Conservation (phyloP, 2,888 invertebrate genomes). For the Oxystoma pomonae region DNA sequence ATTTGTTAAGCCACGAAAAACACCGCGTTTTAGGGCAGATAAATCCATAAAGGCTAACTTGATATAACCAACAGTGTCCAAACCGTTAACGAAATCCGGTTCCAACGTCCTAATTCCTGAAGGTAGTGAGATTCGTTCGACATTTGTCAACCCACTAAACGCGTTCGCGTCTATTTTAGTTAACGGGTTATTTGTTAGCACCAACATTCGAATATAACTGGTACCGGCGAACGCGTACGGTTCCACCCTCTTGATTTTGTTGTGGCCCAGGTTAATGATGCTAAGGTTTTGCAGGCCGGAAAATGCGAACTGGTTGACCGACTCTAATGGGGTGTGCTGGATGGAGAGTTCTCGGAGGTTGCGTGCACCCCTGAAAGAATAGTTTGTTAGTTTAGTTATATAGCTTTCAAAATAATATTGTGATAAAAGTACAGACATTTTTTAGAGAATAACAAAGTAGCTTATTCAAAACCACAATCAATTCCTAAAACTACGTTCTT, state of each 20-base stretch:
- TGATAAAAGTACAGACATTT: no score
- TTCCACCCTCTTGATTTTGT: constrained; percentile 53
- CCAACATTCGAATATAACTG: constrained; percentile 74
- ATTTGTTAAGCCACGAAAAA: constrained; percentile 73
- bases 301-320: constrained; percentile 79
- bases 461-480: no score
- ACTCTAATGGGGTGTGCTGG: constrained; percentile 78
- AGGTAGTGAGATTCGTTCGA: constrained; percentile 79
- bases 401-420: no score
- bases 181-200: constrained; percentile 80
- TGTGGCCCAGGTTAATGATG: constrained; percentile 59
- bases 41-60: constrained; percentile 84
- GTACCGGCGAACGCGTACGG: constrained; percentile 85
- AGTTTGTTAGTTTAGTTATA: constrained; percentile 40
- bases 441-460: no score
- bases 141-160: constrained; percentile 78
- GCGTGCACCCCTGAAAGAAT: constrained; percentile 79
- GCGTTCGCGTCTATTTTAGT: constrained; percentile 76
- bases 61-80: constrained; percentile 76
- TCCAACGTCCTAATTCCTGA: constrained; percentile 74
- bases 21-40: constrained; percentile 46
- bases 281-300: constrained; percentile 78
- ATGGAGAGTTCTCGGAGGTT: constrained; percentile 77
- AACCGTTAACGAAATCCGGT: constrained; percentile 74
- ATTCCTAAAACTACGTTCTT: no score